Evolutionary conservation across 2,888 invertebrate genomes (phyloP).

Genomic region (Lucinisca nassula): DNA sequence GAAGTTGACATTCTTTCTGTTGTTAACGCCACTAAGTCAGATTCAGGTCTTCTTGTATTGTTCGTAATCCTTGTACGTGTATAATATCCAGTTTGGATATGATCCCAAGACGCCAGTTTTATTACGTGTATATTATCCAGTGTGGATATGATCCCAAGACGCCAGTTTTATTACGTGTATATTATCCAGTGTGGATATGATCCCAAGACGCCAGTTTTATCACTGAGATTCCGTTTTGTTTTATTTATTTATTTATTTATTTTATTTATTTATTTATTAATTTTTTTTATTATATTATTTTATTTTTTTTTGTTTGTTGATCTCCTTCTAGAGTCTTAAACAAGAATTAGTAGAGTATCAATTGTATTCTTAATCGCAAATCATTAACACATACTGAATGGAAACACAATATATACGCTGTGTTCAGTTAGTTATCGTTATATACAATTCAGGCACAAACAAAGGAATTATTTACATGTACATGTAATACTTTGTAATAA

Average conservation of each 20-base stretch:
- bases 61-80: background rate
- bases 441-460: background rate
- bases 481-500: background rate
- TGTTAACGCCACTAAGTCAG: background rate
- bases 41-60: background rate
- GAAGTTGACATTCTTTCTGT: constrained; percentile 70
- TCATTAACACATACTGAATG: background rate
- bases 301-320: too few species aligned
- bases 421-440: background rate
- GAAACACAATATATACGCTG: background rate
- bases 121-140: background rate
- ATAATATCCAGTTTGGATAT: constrained; percentile 14
- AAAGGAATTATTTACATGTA: background rate
- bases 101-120: constrained; percentile 47
- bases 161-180: constrained; percentile 22
- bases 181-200: too few species aligned
- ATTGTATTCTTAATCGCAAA: too few species aligned
- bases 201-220: constrained; percentile 28
- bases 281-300: background rate
- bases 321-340: too few species aligned
- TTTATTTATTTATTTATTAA: background rate
- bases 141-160: background rate
- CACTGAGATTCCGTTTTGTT: too few species aligned
- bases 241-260: background rate
- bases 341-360: too few species aligned